Evolutionary conservation across 1,140 invertebrate genomes (phyloP).

Genomic region (Zaprionus lachaisei): DNA sequence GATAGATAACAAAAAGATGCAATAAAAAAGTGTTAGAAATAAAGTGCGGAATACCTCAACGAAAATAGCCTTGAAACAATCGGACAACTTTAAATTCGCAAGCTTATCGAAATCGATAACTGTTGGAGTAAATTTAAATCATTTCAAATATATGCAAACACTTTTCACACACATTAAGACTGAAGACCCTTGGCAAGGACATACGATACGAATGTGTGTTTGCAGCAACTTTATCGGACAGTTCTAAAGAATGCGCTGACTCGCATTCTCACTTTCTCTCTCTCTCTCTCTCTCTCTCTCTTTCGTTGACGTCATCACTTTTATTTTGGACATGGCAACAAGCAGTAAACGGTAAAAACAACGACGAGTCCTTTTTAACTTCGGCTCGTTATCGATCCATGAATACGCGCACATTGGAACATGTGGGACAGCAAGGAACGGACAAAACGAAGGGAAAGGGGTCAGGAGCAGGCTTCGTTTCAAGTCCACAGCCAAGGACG

Average conservation of each 20-base stretch:
- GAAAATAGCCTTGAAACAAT: slow-evolving; percentile 5
- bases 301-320: slow-evolving; percentile 75
- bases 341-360: slow-evolving; percentile 21
- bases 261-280: slow-evolving; percentile 59
- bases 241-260: slow-evolving; percentile 30
- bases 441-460: background rate
- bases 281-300: slow-evolving; percentile 62
- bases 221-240: slow-evolving; percentile 7
- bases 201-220: slow-evolving; percentile 15
- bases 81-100: background rate
- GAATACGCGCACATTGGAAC: background rate
- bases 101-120: slow-evolving; percentile 7
- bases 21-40: slow-evolving; percentile 1
- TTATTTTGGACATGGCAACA: slow-evolving; percentile 74
- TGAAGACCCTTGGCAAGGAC: slow-evolving; percentile 8
- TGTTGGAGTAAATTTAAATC: background rate
- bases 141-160: background rate
- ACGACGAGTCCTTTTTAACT: slow-evolving; percentile 33
- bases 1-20: slow-evolving; percentile 1
- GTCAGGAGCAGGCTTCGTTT: slow-evolving; percentile 6
- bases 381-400: slow-evolving; percentile 68
- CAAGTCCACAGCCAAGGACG: slow-evolving; percentile 73
- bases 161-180: background rate
- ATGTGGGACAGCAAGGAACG: background rate
- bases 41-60: background rate